phyloP scores from a whole-genome alignment of 1,140 invertebrate species.

The Pseudomyrmex concolor region DNA sequence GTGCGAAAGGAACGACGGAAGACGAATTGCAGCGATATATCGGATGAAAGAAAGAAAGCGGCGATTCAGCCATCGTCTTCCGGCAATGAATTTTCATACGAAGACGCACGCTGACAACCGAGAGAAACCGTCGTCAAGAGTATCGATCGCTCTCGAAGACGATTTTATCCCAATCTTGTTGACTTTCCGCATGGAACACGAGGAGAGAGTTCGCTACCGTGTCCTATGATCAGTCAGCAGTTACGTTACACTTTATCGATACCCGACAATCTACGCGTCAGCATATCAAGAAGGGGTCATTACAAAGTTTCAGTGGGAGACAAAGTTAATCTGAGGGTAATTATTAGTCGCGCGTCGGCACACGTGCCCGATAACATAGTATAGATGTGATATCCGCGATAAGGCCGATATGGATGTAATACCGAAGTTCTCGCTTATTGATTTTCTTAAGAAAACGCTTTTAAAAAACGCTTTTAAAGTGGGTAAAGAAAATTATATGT shows the following conservation, averaged over 20 bases:
- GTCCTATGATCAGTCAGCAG: constrained; percentile 81
- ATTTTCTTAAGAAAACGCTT: background rate
- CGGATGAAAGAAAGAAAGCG: background rate
- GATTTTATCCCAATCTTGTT: constrained; percentile 85
- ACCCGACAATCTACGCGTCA: constrained; percentile 67
- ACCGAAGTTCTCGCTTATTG: background rate
- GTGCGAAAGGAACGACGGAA: constrained; percentile 73
- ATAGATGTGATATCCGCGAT: constrained; percentile 21
- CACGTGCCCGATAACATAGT: constrained; percentile 12
- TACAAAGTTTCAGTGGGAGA: constrained; percentile 71
- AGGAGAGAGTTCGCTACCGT: constrained; percentile 84
- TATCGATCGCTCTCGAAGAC: constrained; percentile 76
- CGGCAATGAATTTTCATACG: background rate
- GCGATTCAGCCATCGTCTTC: background rate
- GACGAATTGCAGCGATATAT: constrained; percentile 72
- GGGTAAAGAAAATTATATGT: too few relatives aligned
- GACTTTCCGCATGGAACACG: constrained; percentile 84
- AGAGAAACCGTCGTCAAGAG: constrained; percentile 61
- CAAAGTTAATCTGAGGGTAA: constrained; percentile 72
- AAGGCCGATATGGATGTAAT: background rate
- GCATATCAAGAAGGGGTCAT: constrained; percentile 66
- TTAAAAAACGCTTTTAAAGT: too few relatives aligned
- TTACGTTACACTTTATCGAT: constrained; percentile 74
- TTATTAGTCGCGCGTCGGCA: constrained; percentile 37
- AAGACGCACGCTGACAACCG: background rate